Evolutionary conservation across 2,797 vertebrate genomes (phyloP).

Genomic region (Stomatorhinus walkeri): DNA sequence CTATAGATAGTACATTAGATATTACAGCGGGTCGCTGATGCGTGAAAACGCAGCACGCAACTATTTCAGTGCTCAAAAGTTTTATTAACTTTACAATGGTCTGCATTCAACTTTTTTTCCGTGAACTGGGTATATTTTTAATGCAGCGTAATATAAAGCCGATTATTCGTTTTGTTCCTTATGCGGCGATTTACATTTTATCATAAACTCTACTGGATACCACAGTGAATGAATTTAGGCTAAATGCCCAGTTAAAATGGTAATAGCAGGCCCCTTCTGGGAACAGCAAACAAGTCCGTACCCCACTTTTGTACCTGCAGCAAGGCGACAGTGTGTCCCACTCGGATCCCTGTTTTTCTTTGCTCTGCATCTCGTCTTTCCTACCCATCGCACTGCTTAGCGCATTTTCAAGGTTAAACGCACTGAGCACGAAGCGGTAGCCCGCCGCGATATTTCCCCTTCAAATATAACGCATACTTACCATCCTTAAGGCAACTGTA

Average conservation of each 20-base stretch:
- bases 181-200: not conserved
- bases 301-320: not conserved
- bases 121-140: not conserved
- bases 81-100: not conserved
- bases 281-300: not conserved
- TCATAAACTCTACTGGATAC: not conserved
- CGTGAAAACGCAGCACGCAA: not conserved
- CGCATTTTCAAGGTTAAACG: conserved; percentile 47
- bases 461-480: conserved; percentile 54
- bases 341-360: not conserved
- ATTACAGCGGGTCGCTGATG: not conserved
- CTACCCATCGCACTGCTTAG: not conserved
- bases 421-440: conserved; percentile 35
- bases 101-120: not conserved
- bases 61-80: not conserved
- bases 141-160: not conserved
- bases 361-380: not conserved
- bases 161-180: not conserved
- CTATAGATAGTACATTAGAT: not conserved
- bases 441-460: conserved; percentile 3
- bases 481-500: conserved; percentile 47
- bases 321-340: not conserved
- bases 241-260: not conserved
- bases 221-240: not conserved
- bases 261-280: not conserved